Percentiles rank a stretch among this genome's conserved stretches.
These are phyloP conservation scores for Heliconius cydno DNA, from an alignment of 2,888 invertebrate species.

Conservation along the genomic window DNA sequence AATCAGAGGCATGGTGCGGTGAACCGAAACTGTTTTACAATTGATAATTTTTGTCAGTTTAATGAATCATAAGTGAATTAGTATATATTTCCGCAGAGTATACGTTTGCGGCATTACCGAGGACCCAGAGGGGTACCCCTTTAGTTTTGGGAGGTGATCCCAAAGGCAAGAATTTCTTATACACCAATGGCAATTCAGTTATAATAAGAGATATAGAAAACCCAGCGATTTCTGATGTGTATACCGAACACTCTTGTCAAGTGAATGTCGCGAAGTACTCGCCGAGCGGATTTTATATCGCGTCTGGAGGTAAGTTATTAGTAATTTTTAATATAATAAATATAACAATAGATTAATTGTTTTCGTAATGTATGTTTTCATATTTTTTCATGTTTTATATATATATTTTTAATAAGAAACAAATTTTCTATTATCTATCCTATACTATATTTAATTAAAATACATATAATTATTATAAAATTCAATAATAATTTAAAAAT, in stretches of 20 bases:
- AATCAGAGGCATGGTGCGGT: slow-evolving; percentile 54
- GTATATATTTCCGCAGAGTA: slow-evolving; percentile 84
- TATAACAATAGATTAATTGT: neutral
- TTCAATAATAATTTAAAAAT: neutral
- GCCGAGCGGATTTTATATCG: slow-evolving; percentile 98
- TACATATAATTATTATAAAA: neutral
- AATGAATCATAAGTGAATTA: slow-evolving; percentile 39
- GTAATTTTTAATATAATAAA: neutral
- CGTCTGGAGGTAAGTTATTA: slow-evolving; percentile 92
- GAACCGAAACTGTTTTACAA: slow-evolving; percentile 38
- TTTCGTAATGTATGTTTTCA: too few relatives aligned
- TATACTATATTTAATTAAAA: neutral
- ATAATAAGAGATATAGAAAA: slow-evolving; percentile 98
- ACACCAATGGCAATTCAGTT: slow-evolving; percentile 98
- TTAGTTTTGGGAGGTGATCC: slow-evolving; percentile 97
- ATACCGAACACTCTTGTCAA: slow-evolving; percentile 97
- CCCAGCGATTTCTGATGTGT: slow-evolving; percentile 96
- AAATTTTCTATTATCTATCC: neutral
- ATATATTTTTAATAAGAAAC: neutral
- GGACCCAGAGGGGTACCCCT: slow-evolving; percentile 96
- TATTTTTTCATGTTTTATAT: too few relatives aligned
- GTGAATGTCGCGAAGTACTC: slow-evolving; percentile 99
- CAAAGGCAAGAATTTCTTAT: slow-evolving; percentile 97
- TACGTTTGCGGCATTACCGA: slow-evolving; percentile 96
- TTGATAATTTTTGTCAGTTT: slow-evolving; percentile 28